A percentile compares a stretch with the other conserved stretches of the same genome.
These are phyloP conservation scores for Lycaon pictus DNA, from an alignment of 2,113 vertebrate species.

Conservation along the genomic window DNA sequence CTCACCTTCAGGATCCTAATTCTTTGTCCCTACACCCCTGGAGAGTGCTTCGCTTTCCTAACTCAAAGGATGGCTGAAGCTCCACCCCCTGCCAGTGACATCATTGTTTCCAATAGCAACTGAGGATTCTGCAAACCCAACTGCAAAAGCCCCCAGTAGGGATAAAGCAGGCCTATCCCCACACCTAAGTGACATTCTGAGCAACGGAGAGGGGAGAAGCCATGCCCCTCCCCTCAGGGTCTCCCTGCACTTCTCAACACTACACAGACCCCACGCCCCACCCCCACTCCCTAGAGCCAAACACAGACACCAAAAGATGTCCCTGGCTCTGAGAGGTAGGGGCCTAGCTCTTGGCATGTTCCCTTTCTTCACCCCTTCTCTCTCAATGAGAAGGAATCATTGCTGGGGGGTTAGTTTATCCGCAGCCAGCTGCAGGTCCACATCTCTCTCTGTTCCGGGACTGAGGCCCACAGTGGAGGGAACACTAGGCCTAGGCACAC, in stretches of 20 bases:
- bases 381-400: fast-evolving
- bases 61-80: conserved; percentile 3
- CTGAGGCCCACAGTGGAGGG: not conserved
- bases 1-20: not conserved
- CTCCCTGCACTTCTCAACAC: not conserved
- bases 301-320: fast-evolving
- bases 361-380: not conserved
- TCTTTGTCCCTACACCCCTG: conserved; percentile 37
- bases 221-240: too few species aligned
- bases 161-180: conserved; percentile 35
- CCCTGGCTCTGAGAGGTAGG: not conserved
- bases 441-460: not conserved
- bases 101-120: conserved; percentile 82
- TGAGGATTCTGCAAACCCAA: conserved; percentile 33
- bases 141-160: conserved; percentile 24
- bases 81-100: conserved; percentile 70
- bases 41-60: not conserved
- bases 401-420: not conserved
- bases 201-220: too few species aligned
- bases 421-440: too few species aligned
- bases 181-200: not conserved
- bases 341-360: not conserved
- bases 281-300: not conserved
- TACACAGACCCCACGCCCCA: too few species aligned
- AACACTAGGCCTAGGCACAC: not conserved